A percentile compares a stretch with the other conserved stretches of the same genome.
phyloP scores from a whole-genome alignment of 2,113 vertebrate species.

The Pangasianodon gigas region DNA sequence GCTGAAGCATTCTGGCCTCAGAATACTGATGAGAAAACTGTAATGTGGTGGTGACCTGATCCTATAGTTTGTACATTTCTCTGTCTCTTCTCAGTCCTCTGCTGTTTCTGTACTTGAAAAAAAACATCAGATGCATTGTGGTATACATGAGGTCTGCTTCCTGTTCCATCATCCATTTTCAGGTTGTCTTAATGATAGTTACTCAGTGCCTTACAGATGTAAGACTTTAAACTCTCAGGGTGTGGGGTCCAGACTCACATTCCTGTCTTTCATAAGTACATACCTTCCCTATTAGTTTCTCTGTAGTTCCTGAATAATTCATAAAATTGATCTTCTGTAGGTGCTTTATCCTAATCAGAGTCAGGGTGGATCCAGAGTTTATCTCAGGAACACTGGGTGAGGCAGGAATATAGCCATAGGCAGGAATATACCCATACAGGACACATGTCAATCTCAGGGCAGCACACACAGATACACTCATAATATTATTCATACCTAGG shows the following conservation, averaged over 20 bases:
- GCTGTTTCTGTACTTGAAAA: conserved; percentile 10
- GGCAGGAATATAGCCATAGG: not conserved
- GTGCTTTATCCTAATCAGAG: not conserved
- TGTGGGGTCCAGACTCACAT: not conserved
- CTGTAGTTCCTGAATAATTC: not conserved
- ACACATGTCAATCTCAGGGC: not conserved
- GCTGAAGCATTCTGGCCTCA: not conserved
- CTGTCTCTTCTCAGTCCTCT: not conserved
- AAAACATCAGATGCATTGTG: not conserved
- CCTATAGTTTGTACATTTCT: not conserved
- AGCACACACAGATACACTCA: not conserved
- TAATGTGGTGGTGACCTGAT: not conserved
- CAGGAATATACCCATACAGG: not conserved
- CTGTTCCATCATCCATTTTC: not conserved
- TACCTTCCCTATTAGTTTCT: not conserved
- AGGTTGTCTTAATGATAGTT: not conserved
- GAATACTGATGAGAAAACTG: conserved; percentile 24
- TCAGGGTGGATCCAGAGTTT: not conserved
- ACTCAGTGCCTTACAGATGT: not conserved
- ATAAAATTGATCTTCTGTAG: not conserved
- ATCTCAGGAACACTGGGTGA: not conserved
- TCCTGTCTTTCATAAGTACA: not conserved
- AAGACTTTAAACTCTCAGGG: not conserved
- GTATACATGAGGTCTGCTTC: not conserved
- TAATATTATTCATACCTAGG: not conserved